phyloP scores from a whole-genome alignment of 1,140 invertebrate genomes.

The Centruroides sculpturatus region DNA sequence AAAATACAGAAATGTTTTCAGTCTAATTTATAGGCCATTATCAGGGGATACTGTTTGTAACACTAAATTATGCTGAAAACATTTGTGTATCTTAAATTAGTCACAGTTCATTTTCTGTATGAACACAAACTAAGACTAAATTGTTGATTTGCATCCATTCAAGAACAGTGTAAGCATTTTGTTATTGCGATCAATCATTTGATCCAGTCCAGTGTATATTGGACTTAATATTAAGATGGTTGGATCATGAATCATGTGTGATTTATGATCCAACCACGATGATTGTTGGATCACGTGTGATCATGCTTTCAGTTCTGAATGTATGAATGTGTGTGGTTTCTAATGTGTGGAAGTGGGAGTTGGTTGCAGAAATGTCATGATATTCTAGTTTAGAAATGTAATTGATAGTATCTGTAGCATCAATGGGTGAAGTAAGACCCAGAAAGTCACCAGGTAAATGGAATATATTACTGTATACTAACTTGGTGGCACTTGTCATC shows the following conservation, averaged over 20 bases:
- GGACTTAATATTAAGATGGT: not conserved
- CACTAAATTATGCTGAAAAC: too few species aligned
- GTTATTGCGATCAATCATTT: not conserved
- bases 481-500: constrained; percentile 10
- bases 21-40: too few species aligned
- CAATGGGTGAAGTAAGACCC: too few species aligned
- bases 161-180: not conserved
- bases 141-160: not conserved
- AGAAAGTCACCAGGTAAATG: constrained; percentile 17
- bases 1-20: too few species aligned
- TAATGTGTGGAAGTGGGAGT: not conserved
- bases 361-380: not conserved
- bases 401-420: too few species aligned
- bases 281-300: too few species aligned
- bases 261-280: too few species aligned
- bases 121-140: not conserved
- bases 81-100: too few species aligned
- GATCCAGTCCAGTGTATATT: not conserved
- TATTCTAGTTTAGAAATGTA: not conserved
- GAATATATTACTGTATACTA: constrained; percentile 19
- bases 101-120: too few species aligned
- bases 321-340: not conserved
- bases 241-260: not conserved
- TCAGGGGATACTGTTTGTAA: too few species aligned
- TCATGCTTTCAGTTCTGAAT: not conserved